Percentiles rank a stretch among this genome's conserved stretches.
These are phyloP conservation scores for Drosophila persimilis DNA, from an alignment of 1,140 invertebrate genomes.

Conservation along the genomic window DNA sequence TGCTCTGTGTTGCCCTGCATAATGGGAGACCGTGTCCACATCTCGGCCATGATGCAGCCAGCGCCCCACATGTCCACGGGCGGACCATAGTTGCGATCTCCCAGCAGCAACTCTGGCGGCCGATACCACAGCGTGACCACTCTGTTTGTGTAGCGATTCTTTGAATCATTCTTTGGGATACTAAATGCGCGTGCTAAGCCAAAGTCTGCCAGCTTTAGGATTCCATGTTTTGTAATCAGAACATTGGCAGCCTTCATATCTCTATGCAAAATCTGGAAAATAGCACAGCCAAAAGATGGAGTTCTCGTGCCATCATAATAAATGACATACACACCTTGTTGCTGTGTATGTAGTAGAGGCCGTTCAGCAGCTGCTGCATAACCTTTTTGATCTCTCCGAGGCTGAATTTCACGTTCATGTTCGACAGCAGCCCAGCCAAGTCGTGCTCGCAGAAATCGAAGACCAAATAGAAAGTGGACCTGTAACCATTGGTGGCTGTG, in stretches of 20 bases:
- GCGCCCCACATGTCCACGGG: constrained; percentile 99
- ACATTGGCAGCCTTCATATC: constrained; percentile 99
- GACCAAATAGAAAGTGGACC: constrained; percentile 98
- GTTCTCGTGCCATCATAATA: not conserved
- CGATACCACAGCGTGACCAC: constrained; percentile 99
- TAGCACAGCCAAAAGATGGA: not conserved
- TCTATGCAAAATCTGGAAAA: constrained; percentile 90
- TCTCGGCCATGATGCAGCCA: constrained; percentile 99
- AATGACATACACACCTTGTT: constrained; percentile 89
- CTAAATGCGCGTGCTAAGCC: constrained; percentile 96
- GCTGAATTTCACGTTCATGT: constrained; percentile 98
- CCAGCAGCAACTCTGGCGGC: constrained; percentile 90
- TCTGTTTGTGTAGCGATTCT: constrained; percentile 97
- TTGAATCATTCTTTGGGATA: constrained; percentile 92
- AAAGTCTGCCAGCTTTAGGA: constrained; percentile 96
- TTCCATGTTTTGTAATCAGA: constrained; percentile 98
- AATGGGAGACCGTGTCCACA: constrained; percentile 97
- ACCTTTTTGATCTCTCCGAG: constrained; percentile 99
- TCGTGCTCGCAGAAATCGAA: constrained; percentile 99
- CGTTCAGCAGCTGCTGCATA: constrained; percentile 98
- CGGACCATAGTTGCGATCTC: constrained; percentile 97
- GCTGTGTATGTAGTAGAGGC: constrained; percentile 98
- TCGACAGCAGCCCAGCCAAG: constrained; percentile 97
- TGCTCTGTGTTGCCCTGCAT: constrained; percentile 98
- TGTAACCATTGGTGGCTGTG: constrained; percentile 92